A percentile compares a stretch with the other conserved stretches of the same genome.
Evolutionary conservation across 2,113 vertebrate genomes (phyloP).

Genomic region (Sisor rabdophorus): DNA sequence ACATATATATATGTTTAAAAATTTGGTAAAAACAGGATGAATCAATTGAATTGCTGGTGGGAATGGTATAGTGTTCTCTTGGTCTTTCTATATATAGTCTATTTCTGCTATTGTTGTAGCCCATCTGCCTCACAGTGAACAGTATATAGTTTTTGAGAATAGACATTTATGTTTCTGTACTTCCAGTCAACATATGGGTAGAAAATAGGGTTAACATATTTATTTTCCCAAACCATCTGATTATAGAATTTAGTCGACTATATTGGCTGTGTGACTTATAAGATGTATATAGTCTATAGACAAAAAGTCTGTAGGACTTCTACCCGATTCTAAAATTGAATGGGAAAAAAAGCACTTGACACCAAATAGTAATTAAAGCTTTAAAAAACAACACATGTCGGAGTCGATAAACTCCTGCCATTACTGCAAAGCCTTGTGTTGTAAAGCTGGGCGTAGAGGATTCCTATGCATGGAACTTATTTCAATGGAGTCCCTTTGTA

Average conservation of each 20-base stretch:
- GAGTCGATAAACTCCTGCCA: conserved; percentile 29
- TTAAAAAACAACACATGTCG: conserved; percentile 19
- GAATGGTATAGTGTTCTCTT: too few relatives aligned
- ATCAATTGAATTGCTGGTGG: too few relatives aligned
- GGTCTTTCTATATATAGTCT: too few relatives aligned
- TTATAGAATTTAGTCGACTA: too few relatives aligned
- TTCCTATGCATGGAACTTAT: conserved; percentile 27
- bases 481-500: conserved; percentile 62
- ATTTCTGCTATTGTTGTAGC: background rate
- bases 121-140: background rate
- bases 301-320: background rate
- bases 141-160: too few relatives aligned
- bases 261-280: background rate
- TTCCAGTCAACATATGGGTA: too few relatives aligned
- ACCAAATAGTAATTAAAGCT: background rate
- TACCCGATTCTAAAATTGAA: background rate
- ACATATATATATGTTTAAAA: too few relatives aligned
- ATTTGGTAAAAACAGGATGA: too few relatives aligned
- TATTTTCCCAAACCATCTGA: too few relatives aligned
- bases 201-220: too few relatives aligned
- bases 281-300: background rate
- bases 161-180: too few relatives aligned
- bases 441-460: conserved; percentile 8
- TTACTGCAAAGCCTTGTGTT: conserved; percentile 25
- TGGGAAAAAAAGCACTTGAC: background rate